Base-by-base conservation (phyloP, 2,888 invertebrate genomes). In the Aporophyla nigra region DNA sequence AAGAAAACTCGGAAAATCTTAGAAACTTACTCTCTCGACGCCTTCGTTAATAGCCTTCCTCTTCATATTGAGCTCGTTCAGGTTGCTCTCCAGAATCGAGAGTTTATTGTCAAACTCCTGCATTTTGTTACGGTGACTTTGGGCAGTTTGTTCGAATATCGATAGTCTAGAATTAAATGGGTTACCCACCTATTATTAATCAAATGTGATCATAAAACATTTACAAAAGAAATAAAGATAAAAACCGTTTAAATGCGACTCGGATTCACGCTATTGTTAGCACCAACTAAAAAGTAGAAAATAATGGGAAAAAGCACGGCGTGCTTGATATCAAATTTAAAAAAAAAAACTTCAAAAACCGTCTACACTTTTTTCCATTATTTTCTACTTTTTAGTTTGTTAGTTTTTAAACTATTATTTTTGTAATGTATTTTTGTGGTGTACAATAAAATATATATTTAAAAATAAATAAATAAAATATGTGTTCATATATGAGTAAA, bases 11-110 rank as follows among this genome's bases (percentile, higher is more conserved):
- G 1, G 33, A 33, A 33, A 33, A 19, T 33, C 59, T 59, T 27
- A 33, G 27, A 59, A 27, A 12, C 83, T 85, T 84, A 95, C 95
- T 91, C 91, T 93, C 67, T 95, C 95, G 14, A 95, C 90, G 0
- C 93, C 92, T 54, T 96, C 95, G 7, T 87, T 93, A 56, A 95
- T 93, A 7, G 86, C 87, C 54, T 94, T 94, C 68, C 93, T 89
- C 62, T 87, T 88, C 6, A 76, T 90, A 53, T 93, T 93, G 0
- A 95, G 80, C 2, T 92, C 91, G 82, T 95, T 94, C 12, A 96
- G 70, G 4, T 90, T 89, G 1, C 86, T 86, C 58, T 95, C 94
- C 43, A 96, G 81, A 10, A 88, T 90, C 1, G 91, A 85, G 53
- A 94, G 84, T 78, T 95, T 92, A 12, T 81, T 88, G 62, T 97